phyloP scores from a whole-genome alignment of 2,797 vertebrate genomes.

The Pangasius krempfi region DNA sequence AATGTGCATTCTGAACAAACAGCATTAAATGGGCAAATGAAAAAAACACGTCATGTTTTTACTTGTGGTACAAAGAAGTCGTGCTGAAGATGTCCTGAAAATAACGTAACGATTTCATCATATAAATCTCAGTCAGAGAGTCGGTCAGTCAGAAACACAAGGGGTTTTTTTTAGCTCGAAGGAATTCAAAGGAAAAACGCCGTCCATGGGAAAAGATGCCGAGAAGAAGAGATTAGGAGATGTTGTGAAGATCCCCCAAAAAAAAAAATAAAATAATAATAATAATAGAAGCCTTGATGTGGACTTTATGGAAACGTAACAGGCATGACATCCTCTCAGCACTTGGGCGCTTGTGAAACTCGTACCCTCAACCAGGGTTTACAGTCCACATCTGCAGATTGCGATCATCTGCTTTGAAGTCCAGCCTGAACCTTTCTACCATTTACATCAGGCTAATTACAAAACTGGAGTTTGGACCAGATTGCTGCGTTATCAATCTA shows the following conservation, averaged over 20 bases:
- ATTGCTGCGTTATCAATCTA: conserved; percentile 20
- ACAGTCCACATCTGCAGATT: conserved; percentile 31
- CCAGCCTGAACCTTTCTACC: conserved; percentile 13
- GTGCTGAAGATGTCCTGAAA: neutral
- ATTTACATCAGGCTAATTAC: conserved; percentile 23
- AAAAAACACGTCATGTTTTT: neutral
- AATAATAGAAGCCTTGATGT: conserved; percentile 22
- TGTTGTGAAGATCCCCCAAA: neutral
- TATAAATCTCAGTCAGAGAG: conserved; percentile 9
- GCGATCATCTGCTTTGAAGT: conserved; percentile 24
- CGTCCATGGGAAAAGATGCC: neutral
- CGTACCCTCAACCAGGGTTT: conserved; percentile 16
- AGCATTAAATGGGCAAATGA: neutral
- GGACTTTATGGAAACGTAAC: neutral
- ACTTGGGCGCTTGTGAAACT: neutral
- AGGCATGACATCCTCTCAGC: neutral
- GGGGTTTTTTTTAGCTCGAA: neutral
- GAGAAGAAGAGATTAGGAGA: neutral
- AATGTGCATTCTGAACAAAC: neutral
- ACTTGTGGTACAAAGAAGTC: neutral
- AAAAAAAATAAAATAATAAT: neutral
- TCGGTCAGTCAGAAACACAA: conserved; percentile 23
- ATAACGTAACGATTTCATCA: neutral
- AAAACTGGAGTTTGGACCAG: conserved; percentile 30
- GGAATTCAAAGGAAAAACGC: neutral